Evolutionary conservation across 2,113 vertebrate species (phyloP).

Genomic region (Neotoma lepida): DNA sequence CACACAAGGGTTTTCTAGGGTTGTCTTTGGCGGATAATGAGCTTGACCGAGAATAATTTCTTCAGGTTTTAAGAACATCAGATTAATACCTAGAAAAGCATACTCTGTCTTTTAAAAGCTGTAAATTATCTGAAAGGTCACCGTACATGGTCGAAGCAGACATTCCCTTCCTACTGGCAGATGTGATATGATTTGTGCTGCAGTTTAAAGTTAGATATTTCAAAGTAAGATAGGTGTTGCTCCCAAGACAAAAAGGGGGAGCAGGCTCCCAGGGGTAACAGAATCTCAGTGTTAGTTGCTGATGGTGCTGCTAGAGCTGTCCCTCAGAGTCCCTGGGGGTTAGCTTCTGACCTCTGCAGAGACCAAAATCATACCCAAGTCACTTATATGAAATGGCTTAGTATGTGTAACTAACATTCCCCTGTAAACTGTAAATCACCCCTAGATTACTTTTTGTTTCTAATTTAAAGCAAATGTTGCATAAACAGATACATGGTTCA

Average conservation of each 20-base stretch:
- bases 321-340: background rate
- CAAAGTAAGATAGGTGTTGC: background rate
- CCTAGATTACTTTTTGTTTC: background rate
- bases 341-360: background rate
- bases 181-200: background rate
- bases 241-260: no score
- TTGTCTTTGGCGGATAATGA: constrained; percentile 1
- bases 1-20: background rate
- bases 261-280: no score
- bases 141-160: background rate
- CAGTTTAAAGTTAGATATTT: background rate
- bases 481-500: background rate
- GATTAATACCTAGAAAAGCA: background rate
- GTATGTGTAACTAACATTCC: background rate
- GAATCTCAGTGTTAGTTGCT: background rate
- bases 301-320: background rate
- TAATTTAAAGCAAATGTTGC: background rate
- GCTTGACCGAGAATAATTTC: constrained; percentile 46
- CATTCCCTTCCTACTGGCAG: background rate
- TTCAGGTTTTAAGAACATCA: constrained; percentile 42
- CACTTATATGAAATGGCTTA: background rate
- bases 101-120: constrained; percentile 20
- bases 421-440: background rate
- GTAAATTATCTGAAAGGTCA: constrained; percentile 26
- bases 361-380: background rate